These are phyloP conservation scores for Pteruthius melanotis DNA, from an alignment of 2,113 vertebrate species.

Conservation along the genomic window DNA sequence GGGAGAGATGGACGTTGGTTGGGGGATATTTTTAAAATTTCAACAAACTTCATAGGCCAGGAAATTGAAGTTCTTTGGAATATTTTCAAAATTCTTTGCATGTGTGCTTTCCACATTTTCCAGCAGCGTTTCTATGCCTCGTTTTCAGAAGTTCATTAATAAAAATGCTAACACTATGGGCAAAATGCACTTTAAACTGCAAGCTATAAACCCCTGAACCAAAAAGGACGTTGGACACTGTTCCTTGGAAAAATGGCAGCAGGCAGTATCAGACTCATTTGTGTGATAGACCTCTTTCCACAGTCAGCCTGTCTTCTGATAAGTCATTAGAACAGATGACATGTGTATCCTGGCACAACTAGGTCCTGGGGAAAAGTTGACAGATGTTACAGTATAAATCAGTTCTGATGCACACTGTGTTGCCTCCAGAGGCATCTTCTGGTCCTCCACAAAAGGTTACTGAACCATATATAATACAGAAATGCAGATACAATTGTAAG, in stretches of 20 bases:
- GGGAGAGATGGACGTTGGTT: not conserved
- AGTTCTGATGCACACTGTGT: constrained; percentile 41
- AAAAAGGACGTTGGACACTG: not conserved
- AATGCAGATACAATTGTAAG: constrained; percentile 61
- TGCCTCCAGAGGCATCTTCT: constrained; percentile 54
- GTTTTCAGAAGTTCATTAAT: not conserved
- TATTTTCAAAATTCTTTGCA: not conserved
- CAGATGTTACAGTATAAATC: constrained; percentile 69
- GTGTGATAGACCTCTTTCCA: not conserved
- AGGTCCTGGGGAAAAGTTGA: constrained; percentile 55
- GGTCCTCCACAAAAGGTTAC: constrained; percentile 56
- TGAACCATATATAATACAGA: constrained; percentile 59
- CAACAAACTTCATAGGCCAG: not conserved
- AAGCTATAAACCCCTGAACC: not conserved
- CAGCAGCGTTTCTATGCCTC: not conserved
- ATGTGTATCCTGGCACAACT: constrained; percentile 59
- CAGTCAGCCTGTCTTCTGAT: constrained; percentile 23
- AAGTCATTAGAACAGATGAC: constrained; percentile 57
- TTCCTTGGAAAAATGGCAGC: constrained; percentile 13
- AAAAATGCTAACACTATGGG: not conserved
- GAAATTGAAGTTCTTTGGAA: not conserved
- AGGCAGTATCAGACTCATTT: not conserved
- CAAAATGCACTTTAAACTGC: not conserved
- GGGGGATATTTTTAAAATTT: not conserved
- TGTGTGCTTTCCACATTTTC: not conserved